These are phyloP conservation scores for Nemotelus nigrinus DNA, from an alignment of 2,888 invertebrate genomes.

Conservation along the genomic window DNA sequence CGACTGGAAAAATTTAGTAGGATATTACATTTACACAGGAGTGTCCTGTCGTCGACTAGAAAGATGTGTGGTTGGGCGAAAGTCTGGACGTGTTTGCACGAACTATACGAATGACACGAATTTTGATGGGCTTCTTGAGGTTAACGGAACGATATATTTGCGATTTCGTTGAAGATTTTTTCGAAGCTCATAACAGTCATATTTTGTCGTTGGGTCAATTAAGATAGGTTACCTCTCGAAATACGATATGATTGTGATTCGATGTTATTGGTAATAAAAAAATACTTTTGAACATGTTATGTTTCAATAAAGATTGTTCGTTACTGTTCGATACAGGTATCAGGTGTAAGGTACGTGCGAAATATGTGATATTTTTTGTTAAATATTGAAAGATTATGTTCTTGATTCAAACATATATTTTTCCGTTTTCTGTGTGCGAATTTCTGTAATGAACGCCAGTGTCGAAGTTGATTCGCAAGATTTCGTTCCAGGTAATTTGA, in stretches of 20 bases:
- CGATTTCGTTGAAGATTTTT: background rate
- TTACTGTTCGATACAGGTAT: background rate
- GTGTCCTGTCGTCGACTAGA: too few species aligned
- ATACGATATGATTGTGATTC: constrained; percentile 18
- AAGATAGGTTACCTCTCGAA: constrained; percentile 26
- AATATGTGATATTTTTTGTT: background rate
- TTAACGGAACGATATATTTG: too few species aligned
- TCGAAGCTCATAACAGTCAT: background rate
- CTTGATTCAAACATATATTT: too few species aligned
- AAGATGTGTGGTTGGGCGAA: too few species aligned
- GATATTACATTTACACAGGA: too few species aligned
- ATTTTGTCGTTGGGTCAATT: constrained; percentile 15
- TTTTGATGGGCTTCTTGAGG: too few species aligned
- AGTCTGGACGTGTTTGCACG: too few species aligned
- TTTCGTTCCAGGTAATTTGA: background rate
- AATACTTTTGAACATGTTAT: constrained; percentile 29
- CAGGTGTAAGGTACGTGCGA: background rate
- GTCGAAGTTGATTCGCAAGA: background rate
- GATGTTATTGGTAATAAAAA: constrained; percentile 21
- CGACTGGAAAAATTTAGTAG: too few species aligned
- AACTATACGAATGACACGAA: too few species aligned
- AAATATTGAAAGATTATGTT: too few species aligned
- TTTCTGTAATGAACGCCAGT: background rate
- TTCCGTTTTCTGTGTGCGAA: too few species aligned
- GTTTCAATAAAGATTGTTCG: background rate